Evolutionary conservation across 2,113 vertebrate genomes (phyloP), one percentile per base, ranked within the genome.

Genomic region (Phalacrocorax aristotelis): DNA sequence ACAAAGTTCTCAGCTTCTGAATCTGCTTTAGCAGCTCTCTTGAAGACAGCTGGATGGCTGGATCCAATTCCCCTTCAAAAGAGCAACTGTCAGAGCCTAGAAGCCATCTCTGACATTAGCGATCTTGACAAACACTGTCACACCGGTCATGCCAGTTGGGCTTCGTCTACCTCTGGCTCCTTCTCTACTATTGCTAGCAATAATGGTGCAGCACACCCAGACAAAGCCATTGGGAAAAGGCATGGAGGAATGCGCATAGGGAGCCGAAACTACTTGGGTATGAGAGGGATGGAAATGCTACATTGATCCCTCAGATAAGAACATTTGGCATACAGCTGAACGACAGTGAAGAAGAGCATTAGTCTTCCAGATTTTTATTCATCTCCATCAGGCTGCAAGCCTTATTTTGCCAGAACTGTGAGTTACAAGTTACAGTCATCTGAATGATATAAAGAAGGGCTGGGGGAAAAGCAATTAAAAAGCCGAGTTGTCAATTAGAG

Each of bases 361-460:
- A 62, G 40, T 86, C 40, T 92, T 92, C 89, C 93, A 86, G 86
- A 77, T 66, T 97, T 93, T 90, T 77, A 81, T 87, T 89, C 89
- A 74, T 62, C 64, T 89, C 83, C 72, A 66, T 40, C 86, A 90
- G 83, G 79, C 71, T 93, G 83, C 79, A 88, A 77, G 51, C 60
- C 40, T 89, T 86, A 29, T 77, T 87, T 83, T 83, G 42, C 76
- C 87, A 92, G 93, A 83, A 77, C 75, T 65, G 57, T 27, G 54
- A 89, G 55, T 66, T 90, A 76, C 61, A 85, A 86, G 80, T 76
- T 76, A 36, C 46, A 83, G 58, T 15, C 62, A 83, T 65, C 72
- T 46, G 23, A 82, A 68, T 55, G 65, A 89, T 71, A n/a, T 21
- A 81, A 91, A 71, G 60, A 69, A 22, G 61, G 65, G 48, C 10